Conservation (phyloP, 2,888 invertebrate species). For the Thymelicus lineola region DNA sequence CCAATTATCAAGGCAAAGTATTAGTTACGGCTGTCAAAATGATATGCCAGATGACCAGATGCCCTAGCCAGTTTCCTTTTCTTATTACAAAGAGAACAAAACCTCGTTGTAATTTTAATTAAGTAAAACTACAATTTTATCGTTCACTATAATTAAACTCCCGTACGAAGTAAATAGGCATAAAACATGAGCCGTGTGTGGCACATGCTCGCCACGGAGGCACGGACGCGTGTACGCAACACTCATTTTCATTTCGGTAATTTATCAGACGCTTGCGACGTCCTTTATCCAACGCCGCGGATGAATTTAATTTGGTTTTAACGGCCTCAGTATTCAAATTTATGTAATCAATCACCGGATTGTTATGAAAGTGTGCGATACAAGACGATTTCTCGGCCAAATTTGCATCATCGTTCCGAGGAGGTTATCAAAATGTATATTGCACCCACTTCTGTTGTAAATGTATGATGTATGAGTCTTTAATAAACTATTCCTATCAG, state of each 20-base stretch:
- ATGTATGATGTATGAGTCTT: constrained; percentile 37
- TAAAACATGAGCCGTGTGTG: constrained; percentile 50
- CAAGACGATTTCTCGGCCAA: constrained; percentile 76
- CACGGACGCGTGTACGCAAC: constrained; percentile 61
- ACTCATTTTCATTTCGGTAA: constrained; percentile 74
- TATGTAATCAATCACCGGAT: constrained; percentile 82
- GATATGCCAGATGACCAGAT: no score
- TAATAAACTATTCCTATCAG: constrained; percentile 5
- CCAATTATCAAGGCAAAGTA: no score
- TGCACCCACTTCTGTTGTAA: constrained; percentile 51
- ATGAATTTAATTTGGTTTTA: constrained; percentile 82
- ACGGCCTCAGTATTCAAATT: constrained; percentile 80
- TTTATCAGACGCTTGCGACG: constrained; percentile 76
- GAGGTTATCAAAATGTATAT: constrained; percentile 63
- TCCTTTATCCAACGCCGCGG: constrained; percentile 78
- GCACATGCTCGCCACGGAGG: constrained; percentile 37
- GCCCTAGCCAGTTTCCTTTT: no score
- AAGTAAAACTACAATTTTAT: not conserved
- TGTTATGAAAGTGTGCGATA: constrained; percentile 83
- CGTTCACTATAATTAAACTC: not conserved
- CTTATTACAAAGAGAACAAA: no score
- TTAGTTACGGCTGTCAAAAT: no score
- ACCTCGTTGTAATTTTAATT: no score
- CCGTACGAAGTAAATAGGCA: constrained; percentile 50
- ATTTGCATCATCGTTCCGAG: constrained; percentile 77